Base-by-base conservation (phyloP, 2,888 invertebrate genomes). In the Eupithecia abbreviata region DNA sequence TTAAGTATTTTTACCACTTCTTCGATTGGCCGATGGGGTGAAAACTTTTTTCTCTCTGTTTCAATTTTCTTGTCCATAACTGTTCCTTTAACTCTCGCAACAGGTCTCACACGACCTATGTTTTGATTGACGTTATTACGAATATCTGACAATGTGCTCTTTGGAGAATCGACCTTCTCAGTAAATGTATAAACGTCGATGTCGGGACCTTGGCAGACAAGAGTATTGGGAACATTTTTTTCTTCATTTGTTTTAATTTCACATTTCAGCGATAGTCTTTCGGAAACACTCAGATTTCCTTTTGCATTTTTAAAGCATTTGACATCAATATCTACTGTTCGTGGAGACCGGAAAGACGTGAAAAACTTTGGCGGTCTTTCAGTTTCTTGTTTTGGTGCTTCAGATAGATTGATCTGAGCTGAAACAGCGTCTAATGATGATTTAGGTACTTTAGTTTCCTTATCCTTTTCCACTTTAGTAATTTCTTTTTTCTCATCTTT, bases 81-180 rank as follows among this genome's bases (percentile, higher is more conserved):
- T 70, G 95, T 95, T 10, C 95, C 95, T 85, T 95, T 95, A 0
- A 95, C 95, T 84, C 95, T 90, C 51, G 95, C 95, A 80, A 95
- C 94, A 4, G 95, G 95, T 70, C 95, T 88, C 6, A 95, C 95
- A 82, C 94, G 87, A 4, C 93, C 94, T 72, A 94, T 84, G 80
- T 90, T 94, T 85, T 93, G 94, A 79, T 88, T 91, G 5, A 89
- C 85, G 15, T 94, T 92, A 84, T 89, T 91, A 62, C 93, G 90
- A 81, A 93, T 93, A 83, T 94, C 95, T 6, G 94, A 91, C 42
- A 95, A 84, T 81, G 93, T 93, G 73, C 92, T 94, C 87, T 95
- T 95, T 49, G 95, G 95, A 15, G 95, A 95, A 85, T 95, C 95
- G 0, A 93, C 94, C 82, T 95, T 95, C 84, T 95, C 95, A 4